Percentiles rank a stretch among this genome's conserved stretches.
These are phyloP conservation scores for Acrocephalus scirpaceus DNA, from an alignment of 2,797 vertebrate species.

Conservation along the genomic window DNA sequence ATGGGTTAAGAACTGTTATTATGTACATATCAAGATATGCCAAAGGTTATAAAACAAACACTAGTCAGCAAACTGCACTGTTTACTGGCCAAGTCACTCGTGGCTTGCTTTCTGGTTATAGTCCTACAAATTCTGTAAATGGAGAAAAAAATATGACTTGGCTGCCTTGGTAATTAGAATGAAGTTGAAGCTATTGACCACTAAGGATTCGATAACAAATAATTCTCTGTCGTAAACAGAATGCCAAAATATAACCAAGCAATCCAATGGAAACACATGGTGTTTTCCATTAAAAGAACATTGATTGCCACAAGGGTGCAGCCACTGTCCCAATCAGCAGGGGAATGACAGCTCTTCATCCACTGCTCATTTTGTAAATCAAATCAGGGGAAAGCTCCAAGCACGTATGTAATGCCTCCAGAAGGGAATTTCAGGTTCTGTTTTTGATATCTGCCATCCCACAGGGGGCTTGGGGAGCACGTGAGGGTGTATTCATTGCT, in stretches of 20 bases:
- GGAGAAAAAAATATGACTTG: constrained; percentile 37
- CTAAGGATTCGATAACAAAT: constrained; percentile 41
- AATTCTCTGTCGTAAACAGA: constrained; percentile 40
- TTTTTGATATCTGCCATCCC: neutral
- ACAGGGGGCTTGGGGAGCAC: neutral
- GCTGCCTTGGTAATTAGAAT: constrained; percentile 53
- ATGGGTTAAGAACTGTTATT: constrained; percentile 74
- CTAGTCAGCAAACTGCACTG: constrained; percentile 65
- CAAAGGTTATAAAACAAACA: constrained; percentile 74
- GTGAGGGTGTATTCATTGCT: neutral
- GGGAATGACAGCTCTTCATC: constrained; percentile 16
- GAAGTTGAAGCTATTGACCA: constrained; percentile 40
- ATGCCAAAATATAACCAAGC: constrained; percentile 4
- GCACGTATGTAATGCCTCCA: neutral
- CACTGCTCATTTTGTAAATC: constrained; percentile 28
- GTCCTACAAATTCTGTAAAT: constrained; percentile 53
- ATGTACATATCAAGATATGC: constrained; percentile 74
- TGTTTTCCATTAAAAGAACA: constrained; percentile 21
- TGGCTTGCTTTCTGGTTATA: constrained; percentile 58
- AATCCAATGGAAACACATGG: neutral
- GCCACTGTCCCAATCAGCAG: neutral
- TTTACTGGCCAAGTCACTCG: constrained; percentile 41
- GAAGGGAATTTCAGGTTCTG: constrained; percentile 22
- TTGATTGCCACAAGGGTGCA: constrained; percentile 3
- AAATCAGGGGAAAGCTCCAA: neutral